These are phyloP conservation scores for Lacerta agilis DNA, from an alignment of 2,797 vertebrate species.

Conservation along the genomic window DNA sequence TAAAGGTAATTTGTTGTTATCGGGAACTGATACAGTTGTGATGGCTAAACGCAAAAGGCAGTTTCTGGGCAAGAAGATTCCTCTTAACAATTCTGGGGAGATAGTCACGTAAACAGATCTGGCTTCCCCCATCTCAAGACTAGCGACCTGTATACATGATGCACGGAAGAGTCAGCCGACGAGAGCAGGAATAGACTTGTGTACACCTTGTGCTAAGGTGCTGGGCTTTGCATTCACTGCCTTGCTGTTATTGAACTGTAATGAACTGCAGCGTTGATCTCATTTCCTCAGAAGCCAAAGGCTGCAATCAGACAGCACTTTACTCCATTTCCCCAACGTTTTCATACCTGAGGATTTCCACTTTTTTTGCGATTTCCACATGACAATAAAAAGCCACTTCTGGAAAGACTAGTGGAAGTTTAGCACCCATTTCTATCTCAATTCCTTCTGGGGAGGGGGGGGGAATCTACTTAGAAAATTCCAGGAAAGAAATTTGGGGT, in stretches of 20 bases:
- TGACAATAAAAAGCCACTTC: too few relatives aligned
- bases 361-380: too few relatives aligned
- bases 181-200: not conserved
- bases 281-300: not conserved
- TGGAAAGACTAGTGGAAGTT: too few relatives aligned
- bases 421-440: too few relatives aligned
- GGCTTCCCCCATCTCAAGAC: not conserved
- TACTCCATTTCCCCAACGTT: too few relatives aligned
- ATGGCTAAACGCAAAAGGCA: not conserved
- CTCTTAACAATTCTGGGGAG: constrained; percentile 5
- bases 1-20: not conserved
- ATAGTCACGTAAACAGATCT: not conserved
- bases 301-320: not conserved
- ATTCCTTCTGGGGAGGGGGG: too few relatives aligned
- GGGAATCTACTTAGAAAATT: too few relatives aligned
- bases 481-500: not conserved
- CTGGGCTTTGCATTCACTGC: constrained; percentile 29
- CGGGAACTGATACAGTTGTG: not conserved
- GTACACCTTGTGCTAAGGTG: not conserved
- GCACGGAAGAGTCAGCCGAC: not conserved
- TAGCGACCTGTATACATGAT: not conserved
- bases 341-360: too few relatives aligned
- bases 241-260: constrained; percentile 48
- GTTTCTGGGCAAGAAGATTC: constrained; percentile 3
- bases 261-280: not conserved